Evolutionary conservation across 1,140 invertebrate genomes (phyloP).

Genomic region (Drosophila fuyamai): DNA sequence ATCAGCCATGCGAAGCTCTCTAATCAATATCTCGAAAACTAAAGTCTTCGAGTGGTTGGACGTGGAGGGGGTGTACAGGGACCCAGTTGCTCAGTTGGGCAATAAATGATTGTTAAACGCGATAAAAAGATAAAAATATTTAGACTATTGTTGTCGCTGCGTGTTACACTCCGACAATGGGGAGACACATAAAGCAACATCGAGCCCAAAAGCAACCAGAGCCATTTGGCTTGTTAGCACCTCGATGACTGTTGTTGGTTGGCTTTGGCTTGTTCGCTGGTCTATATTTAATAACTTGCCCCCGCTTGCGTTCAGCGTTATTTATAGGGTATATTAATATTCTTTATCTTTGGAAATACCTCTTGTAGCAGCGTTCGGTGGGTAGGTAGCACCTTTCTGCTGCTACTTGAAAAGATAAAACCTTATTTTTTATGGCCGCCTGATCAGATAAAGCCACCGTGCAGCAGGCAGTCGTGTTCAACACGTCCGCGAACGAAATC

Average conservation of each 20-base stretch:
- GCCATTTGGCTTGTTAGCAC: constrained; percentile 77
- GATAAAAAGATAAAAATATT: constrained; percentile 84
- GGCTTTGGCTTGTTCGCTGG: constrained; percentile 14
- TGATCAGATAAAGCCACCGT: constrained; percentile 84
- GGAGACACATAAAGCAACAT: constrained; percentile 39
- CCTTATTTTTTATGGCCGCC: constrained; percentile 83
- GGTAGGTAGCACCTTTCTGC: constrained; percentile 82
- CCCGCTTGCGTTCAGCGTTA: constrained; percentile 55
- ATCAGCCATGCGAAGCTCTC: constrained; percentile 41
- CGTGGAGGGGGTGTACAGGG: constrained; percentile 19
- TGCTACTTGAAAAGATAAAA: constrained; percentile 85
- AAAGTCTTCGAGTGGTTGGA: constrained; percentile 61
- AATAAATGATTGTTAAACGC: constrained; percentile 83
- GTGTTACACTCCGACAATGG: constrained; percentile 65
- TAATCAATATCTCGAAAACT: constrained; percentile 75
- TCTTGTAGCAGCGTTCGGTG: constrained; percentile 52
- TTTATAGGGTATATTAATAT: constrained; percentile 84
- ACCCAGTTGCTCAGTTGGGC: constrained; percentile 66
- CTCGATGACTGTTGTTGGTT: constrained; percentile 44
- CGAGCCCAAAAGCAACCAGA: constrained; percentile 12
- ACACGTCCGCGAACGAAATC: constrained; percentile 48
- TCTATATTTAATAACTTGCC: constrained; percentile 79
- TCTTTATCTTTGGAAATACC: constrained; percentile 83
- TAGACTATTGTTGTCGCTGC: constrained; percentile 70
- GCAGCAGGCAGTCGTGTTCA: constrained; percentile 70